A percentile compares a stretch with the other conserved stretches of the same genome.
Conservation (phyloP, 2,797 vertebrate species). For the Lepus oiostolus region DNA sequence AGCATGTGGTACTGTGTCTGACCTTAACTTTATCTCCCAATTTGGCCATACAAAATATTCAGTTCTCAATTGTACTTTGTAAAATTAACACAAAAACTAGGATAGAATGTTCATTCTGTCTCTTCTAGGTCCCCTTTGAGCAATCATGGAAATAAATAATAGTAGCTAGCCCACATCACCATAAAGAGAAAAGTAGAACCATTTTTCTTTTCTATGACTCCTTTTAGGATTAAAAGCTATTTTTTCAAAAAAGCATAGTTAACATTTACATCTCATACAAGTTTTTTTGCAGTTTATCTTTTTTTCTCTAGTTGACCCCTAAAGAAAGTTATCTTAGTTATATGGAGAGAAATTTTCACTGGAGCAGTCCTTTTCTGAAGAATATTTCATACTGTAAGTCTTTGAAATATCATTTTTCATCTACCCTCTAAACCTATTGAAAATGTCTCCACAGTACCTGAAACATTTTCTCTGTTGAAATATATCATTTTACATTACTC, state of each 20-base stretch:
- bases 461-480: conserved; percentile 78
- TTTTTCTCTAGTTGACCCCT: conserved; percentile 70
- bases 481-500: conserved; percentile 80
- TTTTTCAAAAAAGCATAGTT: conserved; percentile 55
- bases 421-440: conserved; percentile 75
- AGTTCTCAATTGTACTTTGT: background rate
- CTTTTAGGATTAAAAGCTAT: conserved; percentile 47
- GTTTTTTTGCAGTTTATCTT: conserved; percentile 34
- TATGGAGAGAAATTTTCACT: conserved; percentile 57
- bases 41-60: background rate
- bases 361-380: conserved; percentile 68
- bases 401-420: conserved; percentile 79
- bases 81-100: background rate
- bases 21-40: conserved; percentile 13
- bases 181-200: background rate
- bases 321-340: conserved; percentile 73
- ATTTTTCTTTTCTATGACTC: conserved; percentile 51
- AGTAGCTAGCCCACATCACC: background rate
- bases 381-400: conserved; percentile 69
- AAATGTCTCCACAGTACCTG: conserved; percentile 73
- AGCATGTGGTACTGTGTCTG: background rate
- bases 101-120: background rate
- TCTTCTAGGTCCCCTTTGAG: background rate
- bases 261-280: conserved; percentile 70
- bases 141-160: conserved; percentile 25